These are phyloP conservation scores for Albula goreensis DNA, from an alignment of 2,113 vertebrate genomes.

Conservation along the genomic window DNA sequence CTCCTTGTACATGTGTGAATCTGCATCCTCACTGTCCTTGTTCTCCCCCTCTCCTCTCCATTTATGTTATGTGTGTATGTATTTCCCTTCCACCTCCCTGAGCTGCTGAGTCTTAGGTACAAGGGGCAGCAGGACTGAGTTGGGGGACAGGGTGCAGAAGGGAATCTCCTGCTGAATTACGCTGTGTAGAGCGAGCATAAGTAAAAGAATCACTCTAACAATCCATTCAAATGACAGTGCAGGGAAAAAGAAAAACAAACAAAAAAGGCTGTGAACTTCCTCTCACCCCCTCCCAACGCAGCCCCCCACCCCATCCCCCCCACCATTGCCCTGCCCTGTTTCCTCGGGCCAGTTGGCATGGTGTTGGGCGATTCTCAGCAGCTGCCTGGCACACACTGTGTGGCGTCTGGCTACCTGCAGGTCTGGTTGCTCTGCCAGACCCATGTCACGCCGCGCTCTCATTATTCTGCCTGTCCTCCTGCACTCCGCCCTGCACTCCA, in stretches of 20 bases:
- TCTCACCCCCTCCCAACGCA: neutral
- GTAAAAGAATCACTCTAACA: neutral
- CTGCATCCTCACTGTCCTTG: too few species aligned
- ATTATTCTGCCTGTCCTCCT: neutral
- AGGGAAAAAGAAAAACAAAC: neutral
- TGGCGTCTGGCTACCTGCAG: constrained; percentile 27
- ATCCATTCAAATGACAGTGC: neutral
- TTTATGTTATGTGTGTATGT: too few species aligned
- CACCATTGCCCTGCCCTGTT: neutral
- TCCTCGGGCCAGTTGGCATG: neutral
- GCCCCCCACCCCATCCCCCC: neutral
- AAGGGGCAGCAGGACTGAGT: too few species aligned
- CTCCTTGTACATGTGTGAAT: neutral
- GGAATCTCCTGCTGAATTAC: too few species aligned
- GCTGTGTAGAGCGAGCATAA: neutral
- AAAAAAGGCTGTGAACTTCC: neutral
- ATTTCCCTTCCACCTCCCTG: too few species aligned
- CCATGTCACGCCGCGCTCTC: neutral
- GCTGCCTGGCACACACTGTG: constrained; percentile 18
- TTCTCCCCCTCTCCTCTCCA: too few species aligned
- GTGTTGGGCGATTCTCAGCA: neutral
- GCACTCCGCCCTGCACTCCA: neutral
- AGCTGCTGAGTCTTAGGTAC: too few species aligned
- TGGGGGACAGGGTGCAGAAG: too few species aligned
- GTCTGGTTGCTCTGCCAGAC: neutral